These are phyloP conservation scores for Pheosia tremula DNA, from an alignment of 2,888 invertebrate genomes.

Conservation along the genomic window DNA sequence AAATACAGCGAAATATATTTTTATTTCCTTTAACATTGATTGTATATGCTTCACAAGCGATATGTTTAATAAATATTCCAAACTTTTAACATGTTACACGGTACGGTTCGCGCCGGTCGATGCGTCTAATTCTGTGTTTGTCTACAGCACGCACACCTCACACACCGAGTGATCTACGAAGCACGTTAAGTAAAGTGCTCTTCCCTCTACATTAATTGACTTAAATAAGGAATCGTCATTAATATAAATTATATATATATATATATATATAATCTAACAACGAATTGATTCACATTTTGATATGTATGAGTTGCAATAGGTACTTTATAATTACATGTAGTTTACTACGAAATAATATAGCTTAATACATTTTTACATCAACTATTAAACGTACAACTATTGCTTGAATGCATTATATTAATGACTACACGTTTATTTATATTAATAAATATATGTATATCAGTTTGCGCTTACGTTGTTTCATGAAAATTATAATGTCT, in stretches of 20 bases:
- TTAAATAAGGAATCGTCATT: constrained; percentile 81
- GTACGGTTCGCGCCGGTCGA: not conserved
- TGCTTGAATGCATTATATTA: constrained; percentile 44
- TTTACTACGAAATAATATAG: constrained; percentile 60
- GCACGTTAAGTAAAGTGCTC: constrained; percentile 54
- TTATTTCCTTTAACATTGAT: constrained; percentile 10
- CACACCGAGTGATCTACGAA: constrained; percentile 47
- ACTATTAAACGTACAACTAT: constrained; percentile 56
- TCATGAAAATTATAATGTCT: constrained; percentile 12
- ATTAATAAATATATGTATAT: constrained; percentile 27
- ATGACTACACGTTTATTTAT: constrained; percentile 30
- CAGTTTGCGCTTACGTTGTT: constrained; percentile 30
- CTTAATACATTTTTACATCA: constrained; percentile 57
- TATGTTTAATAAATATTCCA: constrained; percentile 19
- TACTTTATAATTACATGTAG: constrained; percentile 33
- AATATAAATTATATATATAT: constrained; percentile 57
- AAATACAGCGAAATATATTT: not conserved
- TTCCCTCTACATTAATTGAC: constrained; percentile 77
- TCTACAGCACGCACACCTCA: constrained; percentile 3
- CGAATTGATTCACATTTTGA: constrained; percentile 68
- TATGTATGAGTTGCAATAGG: constrained; percentile 73
- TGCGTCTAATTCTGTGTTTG: not conserved
- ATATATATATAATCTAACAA: constrained; percentile 59
- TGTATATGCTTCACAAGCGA: constrained; percentile 38
- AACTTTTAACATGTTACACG: not conserved